Base-by-base conservation (phyloP, 1,140 invertebrate genomes). In the Sitodiplosis mosellana region DNA sequence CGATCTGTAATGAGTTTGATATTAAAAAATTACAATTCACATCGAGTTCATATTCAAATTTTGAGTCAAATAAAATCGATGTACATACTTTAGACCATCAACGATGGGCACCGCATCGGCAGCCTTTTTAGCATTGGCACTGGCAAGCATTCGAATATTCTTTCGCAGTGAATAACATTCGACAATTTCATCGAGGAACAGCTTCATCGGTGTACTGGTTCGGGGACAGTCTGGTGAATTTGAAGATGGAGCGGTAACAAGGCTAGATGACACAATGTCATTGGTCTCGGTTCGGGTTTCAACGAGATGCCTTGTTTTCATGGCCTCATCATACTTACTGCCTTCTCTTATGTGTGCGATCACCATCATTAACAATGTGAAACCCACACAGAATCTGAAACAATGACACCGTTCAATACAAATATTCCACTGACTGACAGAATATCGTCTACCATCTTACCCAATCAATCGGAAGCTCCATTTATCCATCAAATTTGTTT, bases 51-150 rank as follows among this genome's bases (percentile, higher is more conserved):
- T n/a, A n/a, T n/a, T n/a, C n/a, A n/a, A n/a, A n/a, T n/a, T n/a
- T n/a, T n/a, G n/a, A n/a, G n/a, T n/a, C n/a, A n/a, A 46, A n/a
- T n/a, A n/a, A n/a, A n/a, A n/a, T n/a, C n/a, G n/a, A n/a, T n/a
- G n/a, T 27, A 1, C 21, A 42, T 43, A 48, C 47, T 44, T 48
- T 10, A 64, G 43, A 2, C 62, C 62, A 52, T 64, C 63, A 14
- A 64, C 54, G n/a, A 63, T 48, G 2, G 60, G 61, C 14, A 64
- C 60, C 20, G 62, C 54, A 3, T 51, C 48, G 2, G 56, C 18
- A 1, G 38, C 44, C 17, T 33, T 54, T 20, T 57, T 49, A 0
- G n/a, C n/a, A n/a, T n/a, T n/a, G n/a, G 52, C 49, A 15, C 45
- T 49, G 2, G 54, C 49, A 17, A 64, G 50, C 36, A 52, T 53